A percentile compares a stretch with the other conserved stretches of the same genome.
These are phyloP conservation scores for Scaptomyza parva DNA, from an alignment of 2,888 invertebrate genomes.

Conservation along the genomic window DNA sequence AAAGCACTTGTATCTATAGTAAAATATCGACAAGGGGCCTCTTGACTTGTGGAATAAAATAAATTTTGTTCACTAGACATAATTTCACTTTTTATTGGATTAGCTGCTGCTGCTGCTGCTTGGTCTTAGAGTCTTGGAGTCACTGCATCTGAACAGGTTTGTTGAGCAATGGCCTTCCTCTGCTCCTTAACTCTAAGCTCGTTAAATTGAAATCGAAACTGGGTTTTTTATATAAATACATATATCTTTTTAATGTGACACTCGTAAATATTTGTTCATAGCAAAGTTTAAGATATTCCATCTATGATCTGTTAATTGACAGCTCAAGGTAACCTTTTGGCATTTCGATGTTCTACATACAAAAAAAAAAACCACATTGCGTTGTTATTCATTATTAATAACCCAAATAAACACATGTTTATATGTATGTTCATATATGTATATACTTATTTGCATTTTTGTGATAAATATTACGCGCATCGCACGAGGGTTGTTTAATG, in stretches of 20 bases:
- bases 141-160: conserved; percentile 62
- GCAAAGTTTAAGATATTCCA: conserved; percentile 27
- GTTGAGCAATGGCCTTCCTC: conserved; percentile 52
- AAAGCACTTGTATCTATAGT: conserved; percentile 65
- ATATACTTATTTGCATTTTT: neutral
- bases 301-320: conserved; percentile 28
- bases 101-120: conserved; percentile 56
- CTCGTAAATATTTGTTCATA: conserved; percentile 50
- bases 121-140: no score
- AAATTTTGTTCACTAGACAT: conserved; percentile 22
- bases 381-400: neutral
- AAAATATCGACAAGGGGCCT: conserved; percentile 19
- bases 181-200: neutral
- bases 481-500: conserved; percentile 11
- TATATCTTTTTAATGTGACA: conserved; percentile 32
- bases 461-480: conserved; percentile 1
- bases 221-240: conserved; percentile 7
- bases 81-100: conserved; percentile 79
- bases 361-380: neutral
- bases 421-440: neutral
- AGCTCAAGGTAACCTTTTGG: conserved; percentile 65
- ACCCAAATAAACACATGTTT: neutral
- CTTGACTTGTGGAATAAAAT: conserved; percentile 1
- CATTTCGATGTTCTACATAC: conserved; percentile 38
- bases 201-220: conserved; percentile 51